Percentiles rank a stretch among this genome's conserved stretches.
Conservation (phyloP, 1,140 invertebrate genomes). For the Temnothorax longispinosus region DNA sequence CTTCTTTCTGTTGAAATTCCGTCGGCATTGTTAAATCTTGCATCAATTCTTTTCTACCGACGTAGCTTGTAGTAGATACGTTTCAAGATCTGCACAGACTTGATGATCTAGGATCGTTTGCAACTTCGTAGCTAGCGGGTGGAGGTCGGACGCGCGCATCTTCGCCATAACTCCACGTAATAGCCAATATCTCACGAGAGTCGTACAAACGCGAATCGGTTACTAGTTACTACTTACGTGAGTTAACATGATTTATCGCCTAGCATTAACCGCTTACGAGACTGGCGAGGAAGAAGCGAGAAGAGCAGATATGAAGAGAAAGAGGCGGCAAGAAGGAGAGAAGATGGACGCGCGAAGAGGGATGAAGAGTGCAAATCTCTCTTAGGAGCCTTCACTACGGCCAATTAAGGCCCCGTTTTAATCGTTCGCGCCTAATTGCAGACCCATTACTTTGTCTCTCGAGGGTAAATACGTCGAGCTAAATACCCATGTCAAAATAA, state of each 20-base stretch:
- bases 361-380: constrained; percentile 77
- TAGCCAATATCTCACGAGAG: constrained; percentile 84
- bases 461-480: constrained; percentile 76
- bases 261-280: constrained; percentile 61
- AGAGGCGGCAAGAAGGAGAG: constrained; percentile 38
- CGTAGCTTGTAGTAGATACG: neutral
- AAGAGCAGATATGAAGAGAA: constrained; percentile 35
- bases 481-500: constrained; percentile 67
- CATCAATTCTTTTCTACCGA: neutral
- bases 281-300: constrained; percentile 58
- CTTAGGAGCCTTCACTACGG: constrained; percentile 72
- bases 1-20: neutral
- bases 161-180: constrained; percentile 81
- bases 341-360: constrained; percentile 54
- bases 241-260: constrained; percentile 83
- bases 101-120: constrained; percentile 71
- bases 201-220: constrained; percentile 84
- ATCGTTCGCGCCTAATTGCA: constrained; percentile 83
- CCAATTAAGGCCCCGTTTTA: constrained; percentile 84
- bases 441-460: constrained; percentile 81
- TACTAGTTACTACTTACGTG: constrained; percentile 83
- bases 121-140: constrained; percentile 46
- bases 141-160: constrained; percentile 50
- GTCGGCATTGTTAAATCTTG: neutral
- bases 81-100: constrained; percentile 26